Conservation (phyloP, 2,888 invertebrate genomes). For the Coleophora deauratella region DNA sequence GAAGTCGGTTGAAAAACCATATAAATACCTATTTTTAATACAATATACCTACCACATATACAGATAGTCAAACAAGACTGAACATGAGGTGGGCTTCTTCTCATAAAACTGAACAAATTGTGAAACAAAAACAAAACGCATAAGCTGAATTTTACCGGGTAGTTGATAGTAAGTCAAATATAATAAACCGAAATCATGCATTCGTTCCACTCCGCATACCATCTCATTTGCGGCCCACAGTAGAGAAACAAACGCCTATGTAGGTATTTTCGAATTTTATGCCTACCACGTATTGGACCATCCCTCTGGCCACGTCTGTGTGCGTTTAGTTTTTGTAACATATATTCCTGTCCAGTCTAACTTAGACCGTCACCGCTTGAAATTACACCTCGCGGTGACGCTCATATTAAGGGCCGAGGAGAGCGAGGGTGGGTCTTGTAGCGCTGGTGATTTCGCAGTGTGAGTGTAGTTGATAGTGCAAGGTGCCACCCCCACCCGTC, state of each 20-base stretch:
- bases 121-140: too few relatives aligned
- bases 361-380: slow-evolving; percentile 30
- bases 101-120: too few relatives aligned
- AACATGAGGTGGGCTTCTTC: background rate
- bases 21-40: too few relatives aligned
- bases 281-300: slow-evolving; percentile 47
- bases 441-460: slow-evolving; percentile 24
- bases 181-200: slow-evolving; percentile 52
- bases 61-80: too few relatives aligned
- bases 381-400: too few relatives aligned
- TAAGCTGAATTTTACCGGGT: too few relatives aligned
- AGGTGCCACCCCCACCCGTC: slow-evolving; percentile 43
- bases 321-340: slow-evolving; percentile 49
- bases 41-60: too few relatives aligned
- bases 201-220: slow-evolving; percentile 52
- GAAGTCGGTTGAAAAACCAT: too few relatives aligned
- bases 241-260: slow-evolving; percentile 45
- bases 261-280: slow-evolving; percentile 68
- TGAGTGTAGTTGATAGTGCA: slow-evolving; percentile 59
- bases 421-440: slow-evolving; percentile 29
- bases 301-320: slow-evolving; percentile 19
- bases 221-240: slow-evolving; percentile 60
- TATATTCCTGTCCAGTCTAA: slow-evolving; percentile 26
- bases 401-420: background rate
- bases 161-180: slow-evolving; percentile 27